Evolutionary conservation across 2,113 vertebrate genomes (phyloP), one percentile per base, ranked within the genome.

Genomic region (Heliornis fulica): DNA sequence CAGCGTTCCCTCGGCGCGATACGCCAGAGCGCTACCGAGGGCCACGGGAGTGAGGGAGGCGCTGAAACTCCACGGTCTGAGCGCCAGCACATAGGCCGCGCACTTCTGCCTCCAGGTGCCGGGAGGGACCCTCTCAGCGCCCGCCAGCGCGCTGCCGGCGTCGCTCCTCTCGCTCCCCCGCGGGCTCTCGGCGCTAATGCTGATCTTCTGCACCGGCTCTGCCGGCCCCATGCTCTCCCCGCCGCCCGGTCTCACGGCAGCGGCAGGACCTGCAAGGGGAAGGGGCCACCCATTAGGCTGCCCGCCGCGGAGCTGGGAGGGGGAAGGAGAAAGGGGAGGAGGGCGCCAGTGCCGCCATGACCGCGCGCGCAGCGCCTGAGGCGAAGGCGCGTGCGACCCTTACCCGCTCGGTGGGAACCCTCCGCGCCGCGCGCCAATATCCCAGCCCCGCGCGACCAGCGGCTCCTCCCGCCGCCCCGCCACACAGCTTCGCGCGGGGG

Each of bases 61-160:
- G 3, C 99, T 99, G 97, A 99, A 99, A 74, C 99, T 99, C 99
- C 99, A 99, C 2, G 99, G 99, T 7, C 99, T 97, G 76, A 99
- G 97, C 0, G 99, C 99, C 75, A 99, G 97, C 59, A 99, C 99
- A 0, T 99, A 99, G 21, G 99, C 99, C 5, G 99, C 99, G 4
- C 99, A 99, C 68, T 99, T 99, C 5, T 98, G 98, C 76, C 98
- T 98, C 96, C 99, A 97, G 22, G 87, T 76, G 43, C 92, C 70
- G 9, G 34, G 63, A 4, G 48, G 38, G 8, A 5, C 11, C n/a
- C 81, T 60, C 16, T 93, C 94, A 1, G 17, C 9, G 21, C 87
- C 96, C n/a, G 34, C 80, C 66, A 90, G 51, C 20, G 68, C 92
- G 18, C 57, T 5, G 15, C 79, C 89, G 34, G 36, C 5, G 5